A percentile compares a stretch with the other conserved stretches of the same genome.
Evolutionary conservation across 2,888 invertebrate species (phyloP).

Genomic region (Pseudoips prasinana): DNA sequence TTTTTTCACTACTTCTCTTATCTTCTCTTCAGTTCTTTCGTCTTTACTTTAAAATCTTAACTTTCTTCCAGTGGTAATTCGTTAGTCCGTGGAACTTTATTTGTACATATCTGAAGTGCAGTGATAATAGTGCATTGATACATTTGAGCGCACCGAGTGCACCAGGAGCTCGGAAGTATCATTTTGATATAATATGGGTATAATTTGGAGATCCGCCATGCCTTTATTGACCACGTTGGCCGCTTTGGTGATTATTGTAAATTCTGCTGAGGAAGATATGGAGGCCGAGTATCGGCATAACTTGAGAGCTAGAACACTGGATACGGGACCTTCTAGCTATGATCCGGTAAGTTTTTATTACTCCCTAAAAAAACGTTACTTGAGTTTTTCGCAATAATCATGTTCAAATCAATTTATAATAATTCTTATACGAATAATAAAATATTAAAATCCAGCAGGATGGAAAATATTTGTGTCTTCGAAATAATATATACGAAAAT

Average conservation of each 20-base stretch:
- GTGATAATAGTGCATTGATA: constrained; percentile 38
- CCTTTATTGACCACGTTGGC: constrained; percentile 73
- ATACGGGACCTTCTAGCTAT: constrained; percentile 47
- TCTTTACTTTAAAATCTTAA: constrained; percentile 21
- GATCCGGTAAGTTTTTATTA: constrained; percentile 52
- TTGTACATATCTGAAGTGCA: constrained; percentile 34
- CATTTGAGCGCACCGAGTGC: constrained; percentile 31
- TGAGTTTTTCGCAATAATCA: no score
- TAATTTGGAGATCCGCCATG: constrained; percentile 61
- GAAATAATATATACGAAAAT: no score
- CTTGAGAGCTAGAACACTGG: constrained; percentile 52
- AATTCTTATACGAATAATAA: no score
- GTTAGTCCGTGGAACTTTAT: no score
- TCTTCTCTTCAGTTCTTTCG: constrained; percentile 41
- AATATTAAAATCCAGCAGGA: no score
- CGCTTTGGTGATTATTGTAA: constrained; percentile 73
- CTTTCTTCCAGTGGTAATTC: neutral
- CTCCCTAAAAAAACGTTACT: no score
- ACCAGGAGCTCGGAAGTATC: constrained; percentile 27
- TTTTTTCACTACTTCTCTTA: constrained; percentile 46
- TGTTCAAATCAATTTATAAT: no score
- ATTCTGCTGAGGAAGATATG: constrained; percentile 67
- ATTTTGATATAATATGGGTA: constrained; percentile 69
- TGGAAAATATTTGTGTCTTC: no score
- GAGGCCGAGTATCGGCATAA: constrained; percentile 54